Evolutionary conservation across 30 jellyfish, hydroid and myxozoan genomes (phyloP), one percentile per base, ranked within the genome.

Genomic region (Hydra vulgaris): DNA sequence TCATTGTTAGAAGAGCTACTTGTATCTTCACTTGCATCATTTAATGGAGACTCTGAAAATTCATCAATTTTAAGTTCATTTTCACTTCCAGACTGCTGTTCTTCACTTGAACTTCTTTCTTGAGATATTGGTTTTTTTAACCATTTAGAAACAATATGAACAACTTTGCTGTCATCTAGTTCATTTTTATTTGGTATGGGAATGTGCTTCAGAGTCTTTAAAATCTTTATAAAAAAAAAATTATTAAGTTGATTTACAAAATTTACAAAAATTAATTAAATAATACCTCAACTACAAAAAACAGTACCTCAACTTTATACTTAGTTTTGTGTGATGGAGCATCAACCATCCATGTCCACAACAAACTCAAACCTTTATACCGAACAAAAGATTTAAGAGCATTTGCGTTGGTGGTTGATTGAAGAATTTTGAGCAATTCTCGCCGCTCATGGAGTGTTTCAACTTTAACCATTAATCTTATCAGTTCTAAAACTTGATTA

Each of bases 281-380:
- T 40, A 40, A 40, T 40, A 3, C 61, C 61, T 3, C 61, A 40
- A 3, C 5, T 3, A 3, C 61, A 40, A 40, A 40, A 40, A 12
- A n/a, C 12, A 3, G 16, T 84, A 84, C 99, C 94, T 93, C 95
- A 0, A 90, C 79, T 66, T 88, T 87, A 54, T 88, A 93, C 22
- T 78, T 78, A 74, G 40, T 40, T 24, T 81, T 67, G 25, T 69
- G 88, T 27, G 73, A 69, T 8, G 96, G 89, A 0, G 96, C 86
- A 21, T 93, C 99, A 24, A 93, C 95, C 99, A 93, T 93, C 99
- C 99, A 93, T 40, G 95, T 93, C 99, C 99, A 93, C 55, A 93
- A 53, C 24, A 93, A 74, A 19, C 96, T 75, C 61, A 93, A 81
- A 24, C 99, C 99, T 78, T 93, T 93, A 82, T 85, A 93, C 61